Evolutionary conservation across 2,113 vertebrate genomes (phyloP), one percentile per base, ranked within the genome.

Genomic region (Tursiops truncatus): DNA sequence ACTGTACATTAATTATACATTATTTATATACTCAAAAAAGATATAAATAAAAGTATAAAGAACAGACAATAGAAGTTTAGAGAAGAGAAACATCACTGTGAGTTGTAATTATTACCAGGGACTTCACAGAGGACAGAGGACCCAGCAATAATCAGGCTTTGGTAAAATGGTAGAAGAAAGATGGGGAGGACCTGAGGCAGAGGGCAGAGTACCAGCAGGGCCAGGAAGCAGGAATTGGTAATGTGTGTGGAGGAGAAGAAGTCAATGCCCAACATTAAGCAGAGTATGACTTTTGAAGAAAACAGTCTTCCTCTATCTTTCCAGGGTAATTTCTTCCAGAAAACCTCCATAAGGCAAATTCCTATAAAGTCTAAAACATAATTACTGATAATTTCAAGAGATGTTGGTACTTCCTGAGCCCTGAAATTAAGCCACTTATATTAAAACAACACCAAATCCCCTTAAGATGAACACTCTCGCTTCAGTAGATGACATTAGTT

Each of bases 371-470:
- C 50, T 84, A 80, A 94, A 68, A 74, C 50, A 84, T 12, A 82
- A 94, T 77, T 10, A 18, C 60, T 81, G 12, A 33, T 86, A 68
- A 82, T 91, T 94, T 67, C 47, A 95, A 96, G 88, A 87, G 36
- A 71, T 79, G 15, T 31, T 50, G 70, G 33, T 76, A 14, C 5
- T 89, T 94, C 47, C 63, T 79, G 28, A 79, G 33, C 21, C 38
- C 38, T 21, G 3, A 56, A 84, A 91, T 96, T 74, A 95, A 96
- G 21, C 33, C 41, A 21, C 4, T 47, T 79, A 47, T 60, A 74
- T 18, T 36, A 96, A 91, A 89, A 79, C 53, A 96, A 14, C 28
- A 88, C 25, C 26, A 41, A 86, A 70, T 86, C 9, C 18, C 44
- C 23, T 91, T 86, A 21, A 60, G 77, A 47, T 21, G 15, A 47